A percentile compares a stretch with the other conserved stretches of the same genome.
phyloP scores from a whole-genome alignment of 2,797 vertebrate species.

The Trichosurus vulpecula region DNA sequence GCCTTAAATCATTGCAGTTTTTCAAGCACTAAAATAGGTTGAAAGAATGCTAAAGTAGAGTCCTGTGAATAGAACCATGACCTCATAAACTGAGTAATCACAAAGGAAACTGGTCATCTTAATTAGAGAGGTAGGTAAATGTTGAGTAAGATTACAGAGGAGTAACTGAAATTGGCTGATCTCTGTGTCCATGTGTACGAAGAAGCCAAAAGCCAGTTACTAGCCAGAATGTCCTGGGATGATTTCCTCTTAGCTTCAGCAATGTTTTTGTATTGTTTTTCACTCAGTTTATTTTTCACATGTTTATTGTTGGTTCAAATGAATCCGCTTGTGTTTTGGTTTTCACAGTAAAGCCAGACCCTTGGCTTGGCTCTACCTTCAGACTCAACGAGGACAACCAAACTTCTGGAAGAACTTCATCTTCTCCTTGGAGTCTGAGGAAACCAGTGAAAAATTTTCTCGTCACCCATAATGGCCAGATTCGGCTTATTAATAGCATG shows the following conservation, averaged over 20 bases:
- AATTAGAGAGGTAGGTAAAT: conserved; percentile 22
- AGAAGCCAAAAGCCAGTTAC: conserved; percentile 56
- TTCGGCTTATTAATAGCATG: neutral
- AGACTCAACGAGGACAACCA: conserved; percentile 43
- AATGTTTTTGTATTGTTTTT: conserved; percentile 55
- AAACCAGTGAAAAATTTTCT: conserved; percentile 9
- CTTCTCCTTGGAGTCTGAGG: conserved; percentile 24
- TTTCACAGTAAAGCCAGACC: conserved; percentile 62
- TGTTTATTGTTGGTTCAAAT: conserved; percentile 57
- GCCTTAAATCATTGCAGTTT: neutral
- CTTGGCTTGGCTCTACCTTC: conserved; percentile 54
- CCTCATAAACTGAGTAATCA: no score
- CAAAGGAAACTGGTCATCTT: accelerated
- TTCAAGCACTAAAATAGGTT: neutral
- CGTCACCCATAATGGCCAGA: neutral
- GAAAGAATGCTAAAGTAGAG: neutral
- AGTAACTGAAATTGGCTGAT: conserved; percentile 36
- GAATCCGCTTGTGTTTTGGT: conserved; percentile 53
- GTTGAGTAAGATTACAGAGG: conserved; percentile 10
- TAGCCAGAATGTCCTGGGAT: conserved; percentile 40
- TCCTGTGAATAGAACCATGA: neutral
- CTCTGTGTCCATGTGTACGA: conserved; percentile 11
- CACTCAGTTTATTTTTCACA: conserved; percentile 3
- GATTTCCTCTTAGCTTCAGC: conserved; percentile 29
- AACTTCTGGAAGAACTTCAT: accelerated